Evolutionary conservation across 2,113 vertebrate species (phyloP).

Genomic region (Perca fluviatilis): DNA sequence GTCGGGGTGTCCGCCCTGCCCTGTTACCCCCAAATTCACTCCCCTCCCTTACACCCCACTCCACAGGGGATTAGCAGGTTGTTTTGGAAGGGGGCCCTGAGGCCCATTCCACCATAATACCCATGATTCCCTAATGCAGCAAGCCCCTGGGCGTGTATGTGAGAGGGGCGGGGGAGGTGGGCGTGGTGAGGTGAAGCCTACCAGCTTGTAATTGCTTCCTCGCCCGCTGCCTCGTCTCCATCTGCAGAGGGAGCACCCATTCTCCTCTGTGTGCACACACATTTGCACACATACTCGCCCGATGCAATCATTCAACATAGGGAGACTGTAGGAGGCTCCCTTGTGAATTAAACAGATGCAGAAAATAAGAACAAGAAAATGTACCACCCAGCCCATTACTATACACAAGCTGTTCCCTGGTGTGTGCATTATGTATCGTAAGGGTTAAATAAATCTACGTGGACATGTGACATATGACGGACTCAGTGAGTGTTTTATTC

Average conservation of each 20-base stretch:
- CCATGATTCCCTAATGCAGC: constrained; percentile 77
- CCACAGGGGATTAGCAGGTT: constrained; percentile 85
- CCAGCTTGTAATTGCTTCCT: constrained; percentile 80
- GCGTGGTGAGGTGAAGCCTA: constrained; percentile 66
- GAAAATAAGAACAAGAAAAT: constrained; percentile 30
- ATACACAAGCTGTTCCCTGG: constrained; percentile 37
- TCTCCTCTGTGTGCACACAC: constrained; percentile 22
- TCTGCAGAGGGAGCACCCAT: constrained; percentile 64
- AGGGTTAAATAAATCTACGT: constrained; percentile 68
- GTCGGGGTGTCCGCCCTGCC: constrained; percentile 58
- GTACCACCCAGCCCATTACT: constrained; percentile 25
- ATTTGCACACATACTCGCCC: constrained; percentile 28
- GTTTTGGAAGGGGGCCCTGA: constrained; percentile 71
- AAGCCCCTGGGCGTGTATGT: constrained; percentile 57
- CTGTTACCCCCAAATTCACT: constrained; percentile 64
- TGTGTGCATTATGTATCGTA: not conserved
- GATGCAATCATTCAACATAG: constrained; percentile 40
- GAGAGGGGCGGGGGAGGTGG: constrained; percentile 33
- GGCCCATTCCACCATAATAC: constrained; percentile 82
- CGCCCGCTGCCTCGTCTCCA: constrained; percentile 60
- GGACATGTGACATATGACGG: constrained; percentile 60
- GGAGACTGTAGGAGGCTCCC: constrained; percentile 51
- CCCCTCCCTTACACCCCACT: constrained; percentile 12
- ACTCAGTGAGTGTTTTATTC: constrained; percentile 26
- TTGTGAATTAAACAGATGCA: constrained; percentile 59